Percentiles rank a stretch among this genome's conserved stretches.
Evolutionary conservation across 1,140 invertebrate genomes (phyloP).

Genomic region (Nymphalis io): DNA sequence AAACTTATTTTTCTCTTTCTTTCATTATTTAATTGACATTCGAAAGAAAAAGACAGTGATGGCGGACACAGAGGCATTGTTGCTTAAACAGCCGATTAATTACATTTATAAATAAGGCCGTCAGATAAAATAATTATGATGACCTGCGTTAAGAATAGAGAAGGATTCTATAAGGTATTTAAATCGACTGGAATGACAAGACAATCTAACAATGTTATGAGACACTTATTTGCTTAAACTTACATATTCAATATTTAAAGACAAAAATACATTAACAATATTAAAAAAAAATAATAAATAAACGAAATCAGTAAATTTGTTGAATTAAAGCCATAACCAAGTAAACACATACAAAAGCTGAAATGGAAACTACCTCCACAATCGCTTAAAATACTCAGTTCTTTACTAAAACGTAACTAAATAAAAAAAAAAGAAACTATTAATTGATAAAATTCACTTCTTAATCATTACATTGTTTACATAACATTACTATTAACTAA

Average conservation of each 20-base stretch:
- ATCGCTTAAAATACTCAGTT: slow-evolving; percentile 10
- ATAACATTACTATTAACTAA: slow-evolving; percentile 18
- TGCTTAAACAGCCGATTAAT: too few relatives aligned
- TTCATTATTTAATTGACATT: too few relatives aligned
- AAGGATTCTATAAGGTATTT: background rate
- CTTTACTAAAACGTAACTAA: slow-evolving; percentile 13
- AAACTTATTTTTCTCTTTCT: too few relatives aligned
- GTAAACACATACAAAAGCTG: slow-evolving; percentile 16
- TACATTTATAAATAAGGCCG: too few relatives aligned
- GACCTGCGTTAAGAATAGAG: too few relatives aligned
- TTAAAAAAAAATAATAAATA: slow-evolving; percentile 29
- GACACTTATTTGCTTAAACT: slow-evolving; percentile 5
- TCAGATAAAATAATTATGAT: too few relatives aligned
- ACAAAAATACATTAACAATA: slow-evolving; percentile 29
- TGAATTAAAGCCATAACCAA: slow-evolving; percentile 32
- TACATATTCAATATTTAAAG: slow-evolving; percentile 11
- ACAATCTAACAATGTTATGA: slow-evolving; percentile 15
- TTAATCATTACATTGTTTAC: slow-evolving; percentile 11
- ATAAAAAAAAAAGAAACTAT: too few relatives aligned
- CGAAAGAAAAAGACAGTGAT: too few relatives aligned
- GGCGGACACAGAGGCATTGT: too few relatives aligned
- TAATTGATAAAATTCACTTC: slow-evolving; percentile 8
- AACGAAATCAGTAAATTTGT: slow-evolving; percentile 14
- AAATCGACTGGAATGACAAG: background rate
- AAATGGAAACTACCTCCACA: background rate